Evolutionary conservation across 2,113 vertebrate species (phyloP).

Genomic region (Vanacampus margaritifer): DNA sequence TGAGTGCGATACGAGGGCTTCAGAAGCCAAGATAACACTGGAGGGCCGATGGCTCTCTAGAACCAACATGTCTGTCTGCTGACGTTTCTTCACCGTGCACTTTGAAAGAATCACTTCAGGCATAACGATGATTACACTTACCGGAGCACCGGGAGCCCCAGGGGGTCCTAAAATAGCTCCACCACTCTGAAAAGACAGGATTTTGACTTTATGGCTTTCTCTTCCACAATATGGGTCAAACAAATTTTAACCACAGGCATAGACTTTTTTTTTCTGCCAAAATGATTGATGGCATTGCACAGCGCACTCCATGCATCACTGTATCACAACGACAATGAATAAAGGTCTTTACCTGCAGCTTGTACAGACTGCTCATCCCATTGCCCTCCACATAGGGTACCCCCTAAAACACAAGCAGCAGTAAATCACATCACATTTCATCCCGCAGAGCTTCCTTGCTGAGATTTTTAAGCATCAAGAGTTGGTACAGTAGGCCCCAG

Average conservation of each 20-base stretch:
- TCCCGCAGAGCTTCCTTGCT: constrained; percentile 4
- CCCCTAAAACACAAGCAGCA: constrained; percentile 74
- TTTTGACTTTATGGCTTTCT: constrained; percentile 21
- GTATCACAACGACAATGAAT: constrained; percentile 13
- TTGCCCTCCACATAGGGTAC: constrained; percentile 81
- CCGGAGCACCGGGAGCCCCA: constrained; percentile 86
- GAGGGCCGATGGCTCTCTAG: constrained; percentile 40
- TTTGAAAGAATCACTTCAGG: constrained; percentile 51
- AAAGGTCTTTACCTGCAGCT: constrained; percentile 85
- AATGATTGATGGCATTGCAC: constrained; percentile 15
- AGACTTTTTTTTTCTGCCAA: constrained; percentile 2
- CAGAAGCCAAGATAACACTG: constrained; percentile 40
- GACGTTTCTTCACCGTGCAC: constrained; percentile 28
- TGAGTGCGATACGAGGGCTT: constrained; percentile 41
- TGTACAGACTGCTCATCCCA: constrained; percentile 97
- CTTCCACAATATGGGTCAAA: constrained; percentile 41
- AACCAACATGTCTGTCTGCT: constrained; percentile 33
- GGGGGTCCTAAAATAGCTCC: constrained; percentile 76
- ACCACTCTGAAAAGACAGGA: constrained; percentile 76
- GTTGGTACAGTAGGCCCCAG: constrained; percentile 35
- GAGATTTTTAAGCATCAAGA: constrained; percentile 9
- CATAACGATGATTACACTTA: constrained; percentile 70
- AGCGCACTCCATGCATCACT: constrained; percentile 16
- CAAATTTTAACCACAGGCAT: constrained; percentile 20
- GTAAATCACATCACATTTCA: constrained; percentile 26